These are phyloP conservation scores for Dolichotis patagonum DNA, from an alignment of 2,113 vertebrate genomes.

Conservation along the genomic window DNA sequence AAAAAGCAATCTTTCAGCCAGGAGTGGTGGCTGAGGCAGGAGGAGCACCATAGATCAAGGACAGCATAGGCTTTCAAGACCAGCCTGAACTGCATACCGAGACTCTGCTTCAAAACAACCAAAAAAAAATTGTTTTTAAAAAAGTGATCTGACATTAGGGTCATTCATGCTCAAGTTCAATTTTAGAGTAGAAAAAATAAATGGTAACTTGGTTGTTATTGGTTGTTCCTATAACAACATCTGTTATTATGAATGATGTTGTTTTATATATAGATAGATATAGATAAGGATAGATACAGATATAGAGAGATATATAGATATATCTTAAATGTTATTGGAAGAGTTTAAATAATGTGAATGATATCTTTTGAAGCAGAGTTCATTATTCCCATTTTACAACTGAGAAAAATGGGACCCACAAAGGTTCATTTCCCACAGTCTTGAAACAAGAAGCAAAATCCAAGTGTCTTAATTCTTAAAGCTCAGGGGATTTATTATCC, in stretches of 20 bases:
- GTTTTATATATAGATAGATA: neutral
- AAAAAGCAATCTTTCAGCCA: neutral
- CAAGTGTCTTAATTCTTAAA: slow-evolving; percentile 5
- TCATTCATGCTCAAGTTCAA: neutral
- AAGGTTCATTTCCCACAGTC: slow-evolving; percentile 1
- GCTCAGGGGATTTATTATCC: neutral
- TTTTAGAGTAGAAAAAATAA: slow-evolving; percentile 23
- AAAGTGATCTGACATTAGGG: neutral
- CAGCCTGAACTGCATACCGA: neutral
- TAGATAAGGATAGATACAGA: neutral
- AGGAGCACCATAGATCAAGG: neutral
- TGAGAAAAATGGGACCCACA: neutral
- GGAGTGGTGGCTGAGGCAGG: neutral
- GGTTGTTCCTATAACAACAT: neutral
- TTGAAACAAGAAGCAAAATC: slow-evolving; percentile 22
- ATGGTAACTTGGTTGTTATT: neutral
- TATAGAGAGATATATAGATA: neutral
- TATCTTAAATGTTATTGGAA: neutral
- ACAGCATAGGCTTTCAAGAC: neutral
- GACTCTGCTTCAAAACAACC: neutral
- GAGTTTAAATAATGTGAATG: neutral
- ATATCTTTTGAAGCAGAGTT: neutral
- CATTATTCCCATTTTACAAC: slow-evolving; percentile 8
- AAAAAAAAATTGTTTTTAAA: neutral
- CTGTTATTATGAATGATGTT: neutral